phyloP scores from a whole-genome alignment of 2,888 invertebrate genomes.

The Drosophila siamana region DNA sequence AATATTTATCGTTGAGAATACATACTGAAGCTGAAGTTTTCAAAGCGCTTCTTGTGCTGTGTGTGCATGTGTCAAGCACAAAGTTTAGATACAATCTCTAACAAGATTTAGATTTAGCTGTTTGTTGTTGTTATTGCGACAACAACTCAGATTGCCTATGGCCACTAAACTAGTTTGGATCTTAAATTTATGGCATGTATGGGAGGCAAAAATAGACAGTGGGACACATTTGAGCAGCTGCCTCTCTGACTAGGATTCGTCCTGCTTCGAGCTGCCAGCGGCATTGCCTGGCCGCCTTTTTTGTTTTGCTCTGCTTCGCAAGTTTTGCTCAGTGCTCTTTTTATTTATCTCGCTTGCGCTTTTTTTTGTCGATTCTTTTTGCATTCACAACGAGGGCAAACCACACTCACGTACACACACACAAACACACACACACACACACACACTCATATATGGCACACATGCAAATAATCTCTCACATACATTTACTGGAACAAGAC shows the following conservation, averaged over 20 bases:
- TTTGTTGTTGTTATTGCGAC: conserved; percentile 3
- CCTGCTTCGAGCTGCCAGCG: conserved; percentile 41
- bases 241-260: conserved; percentile 10
- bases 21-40: background rate
- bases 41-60: background rate
- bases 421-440: conserved; percentile 28
- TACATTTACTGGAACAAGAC: conserved; percentile 45
- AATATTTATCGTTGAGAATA: no score
- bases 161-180: conserved; percentile 38
- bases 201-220: background rate
- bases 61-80: background rate
- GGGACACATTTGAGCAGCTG: background rate
- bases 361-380: conserved; percentile 38
- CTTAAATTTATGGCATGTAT: conserved; percentile 27
- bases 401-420: conserved; percentile 29
- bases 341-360: conserved; percentile 67
- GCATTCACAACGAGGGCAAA: conserved; percentile 74
- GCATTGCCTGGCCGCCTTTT: conserved; percentile 40
- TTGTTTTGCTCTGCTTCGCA: conserved; percentile 42
- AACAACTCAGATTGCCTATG: conserved; percentile 14
- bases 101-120: background rate
- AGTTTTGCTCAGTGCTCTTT: conserved; percentile 26
- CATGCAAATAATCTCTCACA: conserved; percentile 69
- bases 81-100: conserved; percentile 7
- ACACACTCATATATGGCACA: conserved; percentile 14